Evolutionary conservation across 2,888 invertebrate genomes (phyloP), one percentile per base, ranked within the genome.

Genomic region (Zhuqinia jingwanae): DNA sequence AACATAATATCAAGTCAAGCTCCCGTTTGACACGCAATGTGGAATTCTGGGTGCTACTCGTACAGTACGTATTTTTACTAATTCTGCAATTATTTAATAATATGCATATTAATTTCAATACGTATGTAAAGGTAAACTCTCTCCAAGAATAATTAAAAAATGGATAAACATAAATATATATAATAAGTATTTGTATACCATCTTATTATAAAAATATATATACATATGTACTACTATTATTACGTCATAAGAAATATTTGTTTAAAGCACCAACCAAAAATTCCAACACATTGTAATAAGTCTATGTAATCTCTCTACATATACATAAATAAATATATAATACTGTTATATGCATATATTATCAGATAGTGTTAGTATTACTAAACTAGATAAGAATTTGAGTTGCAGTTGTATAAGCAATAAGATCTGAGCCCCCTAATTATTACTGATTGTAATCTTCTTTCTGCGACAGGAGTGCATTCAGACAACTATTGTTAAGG

Each of bases 181-280:
- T 70, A 70, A 10, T 70, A 50, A 73, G 73, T 73, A 50, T 73
- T 73, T 75, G 75, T 75, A 75, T 75, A 75, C 75, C 75, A 75
- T 50, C 25, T 27, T 15, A 53, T 27, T 75, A 75, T 75, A 25
- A 50, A 25, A 20, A 42, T 36, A 36, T 45, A 3, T 25, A 45
- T 45, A 3, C 22, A 45, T 22, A 8, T 70, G 6, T 5, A n/a
- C n/a, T n/a, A n/a, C n/a, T n/a, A n/a, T n/a, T n/a, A n/a, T n/a
- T n/a, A n/a, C n/a, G n/a, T n/a, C n/a, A n/a, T 47, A 75, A 50
- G 75, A 75, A 75, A 75, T 56, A 75, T 75, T 47, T 73, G 50
- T 73, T 75, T 75, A 75, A 75, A 75, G 75, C 75, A 76, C 30
- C 77, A 76, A 84, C 77, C 84, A 76, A 78, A 83, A 84, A 84